Evolutionary conservation across 2,888 invertebrate genomes (phyloP), one percentile per base, ranked within the genome.

Genomic region (Cynaeus angustus): DNA sequence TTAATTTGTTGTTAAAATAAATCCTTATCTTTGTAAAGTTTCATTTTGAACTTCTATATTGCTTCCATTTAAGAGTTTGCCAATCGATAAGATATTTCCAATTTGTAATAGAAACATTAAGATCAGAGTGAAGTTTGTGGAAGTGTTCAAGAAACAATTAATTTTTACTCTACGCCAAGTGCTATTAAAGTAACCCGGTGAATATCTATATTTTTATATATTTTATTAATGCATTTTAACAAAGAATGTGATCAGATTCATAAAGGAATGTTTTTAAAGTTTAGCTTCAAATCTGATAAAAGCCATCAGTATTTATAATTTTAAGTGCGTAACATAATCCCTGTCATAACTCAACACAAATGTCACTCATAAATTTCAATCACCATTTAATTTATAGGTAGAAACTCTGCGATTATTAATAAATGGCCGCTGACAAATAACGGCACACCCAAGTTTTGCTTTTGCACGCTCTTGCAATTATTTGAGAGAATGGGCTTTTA

Each of bases 401-500:
- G 16, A 14, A 16, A 8, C n/a, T 9, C 8, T 46, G 16, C 46
- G 46, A 16, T 46, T 46, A 46, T 46, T 46, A 46, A 46, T 46
- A 21, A 21, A 21, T 21, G 21, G 21, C 4, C 13, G 16, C 21
- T 7, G 4, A 16, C 13, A 46, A 46, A 46, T 46, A 46, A 46
- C 16, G 46, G 46, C 13, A 16, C 13, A 46, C 8, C 16, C 46
- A 46, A 46, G 46, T 46, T 46, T 13, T 43, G 43, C 43, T 46
- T 46, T 13, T 43, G 43, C 43, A 43, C 6, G 7, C 43, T 9
- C 10, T 43, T 12, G 43, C 7, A 10, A 10, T 13, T 3, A 43
- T 4, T 43, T 43, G 5, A 7, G 43, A 4, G 43, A 12, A 12
- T 10, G 12, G n/a, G 43, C 43, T 43, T 43, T 43, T 13, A 10